A percentile compares a stretch with the other conserved stretches of the same genome.
These are phyloP conservation scores for Eulemur mongoz DNA, from an alignment of 2,797 vertebrate species.

Conservation along the genomic window DNA sequence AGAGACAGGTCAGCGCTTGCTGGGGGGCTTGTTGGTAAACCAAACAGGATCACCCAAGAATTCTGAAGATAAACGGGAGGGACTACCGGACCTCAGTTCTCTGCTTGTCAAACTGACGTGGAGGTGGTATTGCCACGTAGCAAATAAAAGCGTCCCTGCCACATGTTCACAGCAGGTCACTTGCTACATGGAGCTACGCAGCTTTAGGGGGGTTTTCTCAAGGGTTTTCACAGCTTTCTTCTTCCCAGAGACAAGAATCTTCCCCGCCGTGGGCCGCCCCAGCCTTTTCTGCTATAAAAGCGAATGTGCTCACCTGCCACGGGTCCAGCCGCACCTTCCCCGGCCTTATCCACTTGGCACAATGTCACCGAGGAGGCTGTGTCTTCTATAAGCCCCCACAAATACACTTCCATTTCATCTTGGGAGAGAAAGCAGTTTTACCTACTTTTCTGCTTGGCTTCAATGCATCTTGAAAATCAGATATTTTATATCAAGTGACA, in stretches of 20 bases:
- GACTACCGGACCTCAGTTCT: neutral
- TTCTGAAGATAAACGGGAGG: neutral
- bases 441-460: conserved; percentile 43
- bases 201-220: neutral
- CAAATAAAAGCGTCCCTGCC: neutral
- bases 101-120: neutral
- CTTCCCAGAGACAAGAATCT: neutral
- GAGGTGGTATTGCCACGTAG: neutral
- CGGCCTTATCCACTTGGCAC: neutral
- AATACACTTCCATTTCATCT: neutral
- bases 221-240: neutral
- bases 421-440: neutral
- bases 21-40: neutral
- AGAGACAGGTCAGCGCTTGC: neutral
- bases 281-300: neutral
- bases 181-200: neutral
- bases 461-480: conserved; percentile 58
- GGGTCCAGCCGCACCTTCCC: neutral
- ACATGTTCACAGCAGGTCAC: neutral
- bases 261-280: neutral
- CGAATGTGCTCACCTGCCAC: neutral
- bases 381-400: neutral
- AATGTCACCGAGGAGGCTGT: neutral
- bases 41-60: neutral
- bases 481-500: conserved; percentile 62